Conservation (phyloP, 2,888 invertebrate species). For the Agrilus cyanescens region DNA sequence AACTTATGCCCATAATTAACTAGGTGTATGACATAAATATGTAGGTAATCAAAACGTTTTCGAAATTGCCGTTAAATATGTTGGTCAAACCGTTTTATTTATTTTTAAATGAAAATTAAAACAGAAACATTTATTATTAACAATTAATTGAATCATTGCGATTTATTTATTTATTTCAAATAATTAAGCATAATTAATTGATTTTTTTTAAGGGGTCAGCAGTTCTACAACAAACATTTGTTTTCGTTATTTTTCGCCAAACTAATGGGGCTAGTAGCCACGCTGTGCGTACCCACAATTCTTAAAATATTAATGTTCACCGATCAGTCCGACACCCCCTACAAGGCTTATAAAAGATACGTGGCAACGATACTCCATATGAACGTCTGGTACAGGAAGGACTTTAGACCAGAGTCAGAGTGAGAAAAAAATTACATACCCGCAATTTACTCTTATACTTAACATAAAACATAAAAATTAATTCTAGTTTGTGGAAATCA, state of each 20-base stretch:
- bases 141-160: too few species aligned
- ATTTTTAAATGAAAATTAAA: too few species aligned
- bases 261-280: conserved; percentile 61
- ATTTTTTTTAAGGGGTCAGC: conserved; percentile 52
- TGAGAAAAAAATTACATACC: conserved; percentile 29
- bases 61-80: too few species aligned
- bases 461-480: conserved; percentile 1
- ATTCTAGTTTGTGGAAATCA: conserved; percentile 54
- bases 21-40: too few species aligned
- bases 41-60: too few species aligned
- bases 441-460: background rate
- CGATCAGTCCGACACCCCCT: conserved; percentile 51
- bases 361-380: conserved; percentile 67
- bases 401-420: conserved; percentile 49
- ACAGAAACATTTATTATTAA: too few species aligned
- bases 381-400: conserved; percentile 63
- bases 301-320: conserved; percentile 59
- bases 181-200: background rate
- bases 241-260: conserved; percentile 60
- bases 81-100: too few species aligned
- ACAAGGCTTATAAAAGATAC: conserved; percentile 64
- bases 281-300: conserved; percentile 65
- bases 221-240: conserved; percentile 57
- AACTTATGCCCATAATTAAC: too few species aligned
- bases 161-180: too few species aligned